Evolutionary conservation across 2,113 vertebrate genomes (phyloP).

Genomic region (Climacteris rufus): DNA sequence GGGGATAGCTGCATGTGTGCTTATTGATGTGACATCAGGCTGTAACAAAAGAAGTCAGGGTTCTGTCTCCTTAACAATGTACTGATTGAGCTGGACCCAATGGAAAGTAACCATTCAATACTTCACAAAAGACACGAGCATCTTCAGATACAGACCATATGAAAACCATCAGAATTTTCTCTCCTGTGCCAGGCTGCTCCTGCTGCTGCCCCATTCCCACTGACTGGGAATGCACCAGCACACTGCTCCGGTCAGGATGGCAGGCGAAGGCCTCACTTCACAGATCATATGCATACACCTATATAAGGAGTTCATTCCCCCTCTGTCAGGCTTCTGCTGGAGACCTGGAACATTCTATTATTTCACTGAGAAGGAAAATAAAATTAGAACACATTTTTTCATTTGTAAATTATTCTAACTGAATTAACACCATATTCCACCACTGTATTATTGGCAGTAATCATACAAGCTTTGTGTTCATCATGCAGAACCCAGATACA

Average conservation of each 20-base stretch:
- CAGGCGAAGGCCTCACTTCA: background rate
- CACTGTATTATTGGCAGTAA: background rate
- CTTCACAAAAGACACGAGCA: background rate
- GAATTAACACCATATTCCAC: background rate
- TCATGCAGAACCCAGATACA: background rate
- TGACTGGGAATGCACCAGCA: background rate
- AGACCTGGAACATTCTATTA: background rate
- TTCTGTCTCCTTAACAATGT: background rate
- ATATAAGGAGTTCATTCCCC: background rate
- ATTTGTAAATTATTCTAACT: background rate
- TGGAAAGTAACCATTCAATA: background rate
- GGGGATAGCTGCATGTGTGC: background rate
- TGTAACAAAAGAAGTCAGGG: background rate
- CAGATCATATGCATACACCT: background rate
- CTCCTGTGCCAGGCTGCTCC: background rate
- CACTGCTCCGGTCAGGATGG: rapidly evolving
- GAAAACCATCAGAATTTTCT: background rate
- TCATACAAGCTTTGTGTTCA: background rate
- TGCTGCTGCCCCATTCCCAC: rapidly evolving
- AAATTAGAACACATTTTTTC: background rate
- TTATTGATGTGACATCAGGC: background rate
- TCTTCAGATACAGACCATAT: background rate
- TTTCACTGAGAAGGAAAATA: background rate
- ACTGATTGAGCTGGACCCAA: background rate
- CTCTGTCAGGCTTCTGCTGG: background rate